Evolutionary conservation across 2,888 invertebrate genomes (phyloP).

Genomic region (Hemaris fuciformis): DNA sequence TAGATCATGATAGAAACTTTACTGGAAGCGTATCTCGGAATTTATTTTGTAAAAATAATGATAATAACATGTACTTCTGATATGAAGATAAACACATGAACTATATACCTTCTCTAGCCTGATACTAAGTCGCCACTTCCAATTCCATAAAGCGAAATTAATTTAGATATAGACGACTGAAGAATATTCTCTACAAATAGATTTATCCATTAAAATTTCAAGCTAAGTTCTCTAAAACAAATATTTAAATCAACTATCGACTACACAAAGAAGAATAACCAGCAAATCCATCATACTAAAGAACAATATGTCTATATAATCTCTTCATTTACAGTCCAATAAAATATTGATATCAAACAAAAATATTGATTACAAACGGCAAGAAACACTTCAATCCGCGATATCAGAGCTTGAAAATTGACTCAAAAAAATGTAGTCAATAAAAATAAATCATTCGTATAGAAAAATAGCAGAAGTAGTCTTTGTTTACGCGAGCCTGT

Average conservation of each 20-base stretch:
- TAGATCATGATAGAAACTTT: too few relatives aligned
- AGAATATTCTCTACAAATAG: too few relatives aligned
- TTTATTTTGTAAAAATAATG: too few relatives aligned
- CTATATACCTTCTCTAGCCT: too few relatives aligned
- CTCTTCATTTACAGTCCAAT: not conserved
- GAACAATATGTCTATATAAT: not conserved
- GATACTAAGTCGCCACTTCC: too few relatives aligned
- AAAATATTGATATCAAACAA: not conserved
- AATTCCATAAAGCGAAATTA: too few relatives aligned
- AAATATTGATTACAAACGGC: too few relatives aligned
- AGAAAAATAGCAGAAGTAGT: slow-evolving; percentile 18
- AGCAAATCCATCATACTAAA: not conserved
- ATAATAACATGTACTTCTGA: too few relatives aligned
- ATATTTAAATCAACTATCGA: not conserved
- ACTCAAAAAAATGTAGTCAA: slow-evolving; percentile 16
- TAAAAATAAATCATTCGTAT: slow-evolving; percentile 33
- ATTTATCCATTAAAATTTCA: not conserved
- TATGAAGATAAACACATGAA: too few relatives aligned
- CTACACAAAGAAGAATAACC: not conserved
- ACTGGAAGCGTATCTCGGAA: too few relatives aligned
- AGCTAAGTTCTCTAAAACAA: not conserved
- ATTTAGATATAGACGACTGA: too few relatives aligned
- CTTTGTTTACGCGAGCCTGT: slow-evolving; percentile 5
- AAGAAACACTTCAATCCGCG: not conserved
- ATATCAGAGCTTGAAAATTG: not conserved